These are phyloP conservation scores for Diloba caeruleocephala DNA, from an alignment of 2,888 invertebrate genomes.

Conservation along the genomic window DNA sequence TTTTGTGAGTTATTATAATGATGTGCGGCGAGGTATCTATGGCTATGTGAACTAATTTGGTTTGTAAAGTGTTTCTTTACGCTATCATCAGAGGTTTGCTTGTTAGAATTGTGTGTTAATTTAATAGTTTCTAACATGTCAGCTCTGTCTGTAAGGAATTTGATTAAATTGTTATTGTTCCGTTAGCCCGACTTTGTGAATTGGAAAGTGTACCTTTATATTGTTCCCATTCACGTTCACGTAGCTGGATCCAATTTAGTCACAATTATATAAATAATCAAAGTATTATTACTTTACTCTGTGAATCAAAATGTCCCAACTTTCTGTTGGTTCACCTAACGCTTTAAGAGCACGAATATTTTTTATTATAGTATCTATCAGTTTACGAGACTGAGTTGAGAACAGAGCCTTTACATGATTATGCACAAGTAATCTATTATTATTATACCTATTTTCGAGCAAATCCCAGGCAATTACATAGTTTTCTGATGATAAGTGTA, in stretches of 20 bases:
- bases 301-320: slow-evolving; percentile 49
- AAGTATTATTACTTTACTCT: slow-evolving; percentile 44
- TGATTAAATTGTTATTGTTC: slow-evolving; percentile 27
- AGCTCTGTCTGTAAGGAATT: slow-evolving; percentile 42
- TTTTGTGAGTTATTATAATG: slow-evolving; percentile 10
- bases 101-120: slow-evolving; percentile 14
- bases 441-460: slow-evolving; percentile 21
- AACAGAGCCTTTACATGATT: slow-evolving; percentile 36
- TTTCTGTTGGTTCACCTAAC: slow-evolving; percentile 37
- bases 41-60: slow-evolving; percentile 22
- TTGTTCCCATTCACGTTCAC: slow-evolving; percentile 49
- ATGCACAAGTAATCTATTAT: slow-evolving; percentile 23
- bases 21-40: slow-evolving; percentile 25
- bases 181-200: slow-evolving; percentile 1
- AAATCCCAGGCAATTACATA: slow-evolving; percentile 32
- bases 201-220: slow-evolving; percentile 23
- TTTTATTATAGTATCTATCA: slow-evolving; percentile 19
- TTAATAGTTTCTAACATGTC: slow-evolving; percentile 45
- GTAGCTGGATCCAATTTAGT: slow-evolving; percentile 41
- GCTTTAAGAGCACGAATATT: slow-evolving; percentile 39
- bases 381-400: slow-evolving; percentile 5
- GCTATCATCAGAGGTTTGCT: slow-evolving; percentile 3
- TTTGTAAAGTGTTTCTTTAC: slow-evolving; percentile 8
- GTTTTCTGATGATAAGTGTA: neutral
- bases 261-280: no score